Conservation (phyloP, 30 jellyfish, hydroid and myxozoan species). For the Cassiopea andromeda region DNA sequence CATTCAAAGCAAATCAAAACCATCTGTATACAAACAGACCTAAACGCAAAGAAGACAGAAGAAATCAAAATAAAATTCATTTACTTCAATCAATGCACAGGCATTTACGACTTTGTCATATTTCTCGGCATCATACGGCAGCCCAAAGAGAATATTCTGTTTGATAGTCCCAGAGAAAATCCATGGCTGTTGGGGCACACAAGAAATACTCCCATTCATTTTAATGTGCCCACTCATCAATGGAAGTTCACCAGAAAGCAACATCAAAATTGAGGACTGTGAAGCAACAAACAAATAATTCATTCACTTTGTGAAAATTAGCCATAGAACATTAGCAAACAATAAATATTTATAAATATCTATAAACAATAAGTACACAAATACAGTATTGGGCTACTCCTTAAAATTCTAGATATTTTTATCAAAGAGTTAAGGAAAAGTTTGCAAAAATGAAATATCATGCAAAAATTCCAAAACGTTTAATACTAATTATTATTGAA, state of each 20-base stretch:
- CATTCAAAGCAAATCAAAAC: too few species aligned
- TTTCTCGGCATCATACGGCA: constrained; percentile 32
- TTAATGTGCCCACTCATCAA: constrained; percentile 54
- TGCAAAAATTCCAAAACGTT: too few species aligned
- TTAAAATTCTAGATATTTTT: too few species aligned
- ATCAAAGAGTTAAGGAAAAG: too few species aligned
- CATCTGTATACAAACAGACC: too few species aligned
- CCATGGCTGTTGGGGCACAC: constrained; percentile 91
- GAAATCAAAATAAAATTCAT: too few species aligned
- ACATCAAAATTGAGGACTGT: constrained; percentile 81
- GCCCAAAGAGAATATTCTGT: constrained; percentile 85
- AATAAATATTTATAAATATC: too few species aligned
- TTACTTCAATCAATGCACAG: constrained; percentile 61
- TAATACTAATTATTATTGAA: too few species aligned
- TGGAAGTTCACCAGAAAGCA: constrained; percentile 74
- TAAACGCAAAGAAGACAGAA: too few species aligned
- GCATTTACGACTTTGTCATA: constrained; percentile 46
- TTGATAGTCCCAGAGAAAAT: constrained; percentile 86
- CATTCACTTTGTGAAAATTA: background rate
- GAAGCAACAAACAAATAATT: background rate
- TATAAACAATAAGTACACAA: too few species aligned
- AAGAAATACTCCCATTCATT: constrained; percentile 74
- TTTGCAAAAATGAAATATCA: too few species aligned
- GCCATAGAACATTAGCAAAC: background rate
- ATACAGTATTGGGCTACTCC: too few species aligned